phyloP scores from a whole-genome alignment of 2,888 invertebrate species.

The Coelinius sp. region DNA sequence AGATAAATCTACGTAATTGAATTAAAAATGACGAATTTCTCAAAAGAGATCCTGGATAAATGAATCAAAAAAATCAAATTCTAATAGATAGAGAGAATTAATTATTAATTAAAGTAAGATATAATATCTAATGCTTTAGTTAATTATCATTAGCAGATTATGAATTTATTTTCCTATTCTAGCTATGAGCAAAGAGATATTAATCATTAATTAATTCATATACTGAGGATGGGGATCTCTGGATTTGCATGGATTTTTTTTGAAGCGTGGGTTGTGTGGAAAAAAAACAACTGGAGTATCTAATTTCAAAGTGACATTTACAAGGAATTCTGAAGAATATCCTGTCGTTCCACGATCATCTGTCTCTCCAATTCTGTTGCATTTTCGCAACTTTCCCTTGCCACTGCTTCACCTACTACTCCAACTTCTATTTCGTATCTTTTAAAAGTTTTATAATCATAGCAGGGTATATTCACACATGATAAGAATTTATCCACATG shows the following conservation, averaged over 20 bases:
- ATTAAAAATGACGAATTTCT: neutral
- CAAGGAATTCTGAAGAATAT: neutral
- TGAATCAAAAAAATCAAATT: neutral
- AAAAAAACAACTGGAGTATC: neutral
- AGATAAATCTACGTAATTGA: neutral
- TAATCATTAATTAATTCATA: neutral
- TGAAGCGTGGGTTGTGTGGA: neutral
- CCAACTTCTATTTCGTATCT: constrained; percentile 10
- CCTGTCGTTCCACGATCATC: neutral
- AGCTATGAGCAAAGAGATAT: neutral
- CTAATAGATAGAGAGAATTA: neutral
- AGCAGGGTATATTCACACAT: neutral
- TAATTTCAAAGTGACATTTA: neutral
- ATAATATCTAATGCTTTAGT: neutral
- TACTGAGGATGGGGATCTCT: neutral
- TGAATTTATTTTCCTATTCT: neutral
- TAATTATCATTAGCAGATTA: neutral
- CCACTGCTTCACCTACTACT: neutral
- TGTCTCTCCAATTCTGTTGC: constrained; percentile 16
- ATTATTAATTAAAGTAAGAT: neutral
- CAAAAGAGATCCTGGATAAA: neutral
- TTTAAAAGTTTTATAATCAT: neutral
- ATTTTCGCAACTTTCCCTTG: neutral
- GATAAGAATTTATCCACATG: constrained; percentile 2
- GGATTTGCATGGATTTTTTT: neutral